Percentiles rank a stretch among this genome's conserved stretches.
phyloP scores from a whole-genome alignment of 2,797 vertebrate species.

The Manis crassicaudata region DNA sequence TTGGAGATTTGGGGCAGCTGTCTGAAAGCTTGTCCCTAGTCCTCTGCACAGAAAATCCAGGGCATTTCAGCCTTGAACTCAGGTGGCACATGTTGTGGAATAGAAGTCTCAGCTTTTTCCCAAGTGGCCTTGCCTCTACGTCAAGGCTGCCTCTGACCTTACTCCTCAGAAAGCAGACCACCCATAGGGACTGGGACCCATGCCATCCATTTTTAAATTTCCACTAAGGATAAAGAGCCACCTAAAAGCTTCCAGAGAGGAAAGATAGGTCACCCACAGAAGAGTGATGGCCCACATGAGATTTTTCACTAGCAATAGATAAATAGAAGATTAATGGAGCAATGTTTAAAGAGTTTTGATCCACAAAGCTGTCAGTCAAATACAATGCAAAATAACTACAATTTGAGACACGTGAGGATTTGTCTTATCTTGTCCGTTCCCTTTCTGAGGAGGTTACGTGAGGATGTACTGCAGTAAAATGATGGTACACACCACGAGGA shows the following conservation, averaged over 20 bases:
- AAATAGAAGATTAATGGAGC: background rate
- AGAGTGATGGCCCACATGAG: background rate
- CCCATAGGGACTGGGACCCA: background rate
- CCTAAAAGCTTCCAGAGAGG: background rate
- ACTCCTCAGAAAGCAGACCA: background rate
- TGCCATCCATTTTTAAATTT: background rate
- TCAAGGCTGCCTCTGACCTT: background rate
- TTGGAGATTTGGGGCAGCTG: background rate
- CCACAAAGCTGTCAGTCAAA: background rate
- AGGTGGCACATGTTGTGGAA: background rate
- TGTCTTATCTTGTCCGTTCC: background rate
- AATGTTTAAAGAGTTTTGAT: background rate
- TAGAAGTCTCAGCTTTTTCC: background rate
- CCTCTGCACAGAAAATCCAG: background rate
- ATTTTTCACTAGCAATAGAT: background rate
- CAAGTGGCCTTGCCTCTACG: accelerated
- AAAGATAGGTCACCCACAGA: background rate
- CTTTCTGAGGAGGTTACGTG: background rate
- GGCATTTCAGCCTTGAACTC: background rate
- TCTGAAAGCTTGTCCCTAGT: background rate
- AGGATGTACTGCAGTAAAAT: background rate
- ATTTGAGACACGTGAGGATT: background rate
- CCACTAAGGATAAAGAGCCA: background rate
- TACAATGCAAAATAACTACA: background rate
- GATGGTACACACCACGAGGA: background rate